These are phyloP conservation scores for Lepidostoma basale DNA, from an alignment of 1,140 invertebrate genomes.

Conservation along the genomic window DNA sequence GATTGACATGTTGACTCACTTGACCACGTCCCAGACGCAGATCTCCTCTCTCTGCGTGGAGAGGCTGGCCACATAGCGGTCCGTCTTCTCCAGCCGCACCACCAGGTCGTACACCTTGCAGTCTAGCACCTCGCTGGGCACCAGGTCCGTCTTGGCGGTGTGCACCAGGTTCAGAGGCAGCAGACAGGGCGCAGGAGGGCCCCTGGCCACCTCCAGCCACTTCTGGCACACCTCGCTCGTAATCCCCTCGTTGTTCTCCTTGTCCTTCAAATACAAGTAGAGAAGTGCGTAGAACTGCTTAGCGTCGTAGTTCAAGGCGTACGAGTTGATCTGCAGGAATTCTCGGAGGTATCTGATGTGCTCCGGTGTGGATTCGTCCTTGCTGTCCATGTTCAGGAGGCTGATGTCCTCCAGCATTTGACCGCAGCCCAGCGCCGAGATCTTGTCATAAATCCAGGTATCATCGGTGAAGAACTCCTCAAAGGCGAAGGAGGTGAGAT, in stretches of 20 bases:
- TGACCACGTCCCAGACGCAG: conserved; percentile 77
- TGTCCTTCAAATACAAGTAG: conserved; percentile 61
- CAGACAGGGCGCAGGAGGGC: conserved; percentile 62
- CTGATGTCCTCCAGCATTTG: conserved; percentile 71
- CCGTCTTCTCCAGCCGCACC: conserved; percentile 62
- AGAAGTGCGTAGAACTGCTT: conserved; percentile 76
- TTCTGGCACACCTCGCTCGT: conserved; percentile 52
- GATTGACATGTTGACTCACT: conserved; percentile 58
- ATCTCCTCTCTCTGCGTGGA: conserved; percentile 76
- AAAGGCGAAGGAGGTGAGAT: conserved; percentile 52
- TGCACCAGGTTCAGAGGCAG: conserved; percentile 55
- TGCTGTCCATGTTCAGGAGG: conserved; percentile 55
- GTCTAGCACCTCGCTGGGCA: conserved; percentile 54
- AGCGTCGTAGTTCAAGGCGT: conserved; percentile 74
- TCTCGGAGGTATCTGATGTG: conserved; percentile 68
- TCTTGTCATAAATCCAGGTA: conserved; percentile 76
- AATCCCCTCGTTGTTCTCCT: conserved; percentile 51
- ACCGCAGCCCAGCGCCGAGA: conserved; percentile 69
- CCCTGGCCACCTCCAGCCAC: conserved; percentile 55
- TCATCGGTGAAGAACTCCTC: conserved; percentile 66
- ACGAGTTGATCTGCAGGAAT: conserved; percentile 69
- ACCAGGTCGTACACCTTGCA: conserved; percentile 62
- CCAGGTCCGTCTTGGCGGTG: conserved; percentile 50
- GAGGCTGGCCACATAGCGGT: conserved; percentile 73
- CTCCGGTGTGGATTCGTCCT: conserved; percentile 52